Conservation (phyloP, 1,140 invertebrate genomes). For the Conus betulinus region DNA sequence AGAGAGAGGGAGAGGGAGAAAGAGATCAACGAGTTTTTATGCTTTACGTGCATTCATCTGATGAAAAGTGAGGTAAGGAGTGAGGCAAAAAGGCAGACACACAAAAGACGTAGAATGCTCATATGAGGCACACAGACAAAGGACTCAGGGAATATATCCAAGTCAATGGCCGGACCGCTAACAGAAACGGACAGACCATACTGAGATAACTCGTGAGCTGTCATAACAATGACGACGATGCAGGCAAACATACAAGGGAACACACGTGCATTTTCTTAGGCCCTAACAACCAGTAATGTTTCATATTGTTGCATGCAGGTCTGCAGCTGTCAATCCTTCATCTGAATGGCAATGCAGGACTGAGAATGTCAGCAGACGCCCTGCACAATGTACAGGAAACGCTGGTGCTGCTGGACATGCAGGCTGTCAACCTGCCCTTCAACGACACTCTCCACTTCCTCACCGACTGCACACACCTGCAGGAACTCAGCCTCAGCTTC, state of each 20-base stretch:
- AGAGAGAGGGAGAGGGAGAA: too few relatives aligned
- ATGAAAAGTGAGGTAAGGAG: too few relatives aligned
- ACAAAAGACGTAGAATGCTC: too few relatives aligned
- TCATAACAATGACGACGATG: too few relatives aligned
- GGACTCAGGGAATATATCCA: too few relatives aligned
- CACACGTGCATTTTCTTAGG: not conserved
- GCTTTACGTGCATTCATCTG: too few relatives aligned
- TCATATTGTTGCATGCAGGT: not conserved
- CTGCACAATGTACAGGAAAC: not conserved
- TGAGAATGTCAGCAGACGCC: conserved; percentile 2
- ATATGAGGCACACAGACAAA: too few relatives aligned
- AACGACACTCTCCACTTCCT: conserved; percentile 29
- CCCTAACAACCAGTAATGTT: not conserved
- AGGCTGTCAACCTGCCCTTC: conserved; percentile 36
- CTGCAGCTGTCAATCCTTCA: conserved; percentile 24
- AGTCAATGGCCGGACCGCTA: too few relatives aligned
- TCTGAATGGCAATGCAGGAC: conserved; percentile 30
- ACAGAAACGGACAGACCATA: too few relatives aligned
- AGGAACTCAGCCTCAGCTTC: conserved; percentile 34
- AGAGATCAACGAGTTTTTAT: too few relatives aligned
- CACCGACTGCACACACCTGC: not conserved
- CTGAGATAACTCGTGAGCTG: too few relatives aligned
- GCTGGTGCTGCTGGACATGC: conserved; percentile 30
- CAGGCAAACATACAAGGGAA: not conserved
- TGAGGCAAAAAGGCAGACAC: too few relatives aligned